Conservation (phyloP, 2,113 vertebrate species). For the Aviceda subcristata region DNA sequence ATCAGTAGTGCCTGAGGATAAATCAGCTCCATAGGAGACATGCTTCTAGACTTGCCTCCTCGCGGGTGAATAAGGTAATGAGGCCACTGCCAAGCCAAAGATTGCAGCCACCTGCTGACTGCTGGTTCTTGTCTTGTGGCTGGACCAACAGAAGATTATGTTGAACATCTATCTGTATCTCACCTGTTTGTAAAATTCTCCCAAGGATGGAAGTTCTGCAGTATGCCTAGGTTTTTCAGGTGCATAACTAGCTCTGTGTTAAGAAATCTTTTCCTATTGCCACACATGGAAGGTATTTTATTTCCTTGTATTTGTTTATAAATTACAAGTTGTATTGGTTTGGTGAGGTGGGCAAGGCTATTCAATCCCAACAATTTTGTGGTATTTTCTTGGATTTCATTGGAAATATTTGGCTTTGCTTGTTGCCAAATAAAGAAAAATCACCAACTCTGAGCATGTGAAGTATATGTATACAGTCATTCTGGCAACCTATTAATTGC, state of each 20-base stretch:
- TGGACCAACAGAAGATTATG: accelerated
- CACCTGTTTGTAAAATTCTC: neutral
- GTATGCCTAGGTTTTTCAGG: neutral
- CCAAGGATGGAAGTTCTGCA: neutral
- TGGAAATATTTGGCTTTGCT: constrained; percentile 47
- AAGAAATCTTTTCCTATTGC: neutral
- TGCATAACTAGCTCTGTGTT: neutral
- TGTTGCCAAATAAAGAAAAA: constrained; percentile 44
- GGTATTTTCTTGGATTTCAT: neutral
- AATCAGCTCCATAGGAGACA: accelerated
- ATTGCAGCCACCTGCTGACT: neutral
- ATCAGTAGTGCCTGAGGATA: too few species aligned
- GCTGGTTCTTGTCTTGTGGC: neutral
- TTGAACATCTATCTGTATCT: neutral
- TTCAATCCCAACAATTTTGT: neutral
- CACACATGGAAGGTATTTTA: accelerated
- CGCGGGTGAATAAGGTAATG: accelerated
- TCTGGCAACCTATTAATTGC: constrained; percentile 54
- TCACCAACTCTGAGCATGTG: neutral
- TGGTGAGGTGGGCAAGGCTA: neutral
- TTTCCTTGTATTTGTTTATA: neutral
- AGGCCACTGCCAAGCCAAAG: neutral
- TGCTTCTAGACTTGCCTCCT: too few species aligned
- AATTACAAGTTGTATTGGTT: neutral
- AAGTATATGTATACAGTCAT: neutral